These are phyloP conservation scores for Pseudonaja textilis DNA, from an alignment of 2,113 vertebrate genomes.

Conservation along the genomic window DNA sequence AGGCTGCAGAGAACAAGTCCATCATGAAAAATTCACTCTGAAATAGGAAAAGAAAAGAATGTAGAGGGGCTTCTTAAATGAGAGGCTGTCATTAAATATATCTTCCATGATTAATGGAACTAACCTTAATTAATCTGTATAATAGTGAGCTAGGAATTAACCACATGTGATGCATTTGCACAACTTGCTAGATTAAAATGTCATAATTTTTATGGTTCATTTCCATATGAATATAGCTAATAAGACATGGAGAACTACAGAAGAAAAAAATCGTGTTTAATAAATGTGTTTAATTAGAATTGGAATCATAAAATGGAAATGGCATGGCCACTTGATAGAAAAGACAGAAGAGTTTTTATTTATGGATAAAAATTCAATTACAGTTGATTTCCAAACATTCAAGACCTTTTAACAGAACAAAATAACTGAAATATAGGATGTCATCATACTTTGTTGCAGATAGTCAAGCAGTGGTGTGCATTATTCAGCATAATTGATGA, in stretches of 20 bases:
- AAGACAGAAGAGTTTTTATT: not conserved
- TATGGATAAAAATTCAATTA: not conserved
- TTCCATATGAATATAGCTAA: not conserved
- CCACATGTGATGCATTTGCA: not conserved
- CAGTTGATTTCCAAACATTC: not conserved
- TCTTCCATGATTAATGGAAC: not conserved
- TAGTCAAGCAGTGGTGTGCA: not conserved
- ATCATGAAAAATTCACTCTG: not conserved
- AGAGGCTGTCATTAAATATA: not conserved
- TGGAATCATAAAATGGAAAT: not conserved
- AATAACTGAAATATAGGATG: not conserved
- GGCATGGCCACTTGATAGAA: not conserved
- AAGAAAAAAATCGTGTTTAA: not conserved
- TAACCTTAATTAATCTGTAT: not conserved
- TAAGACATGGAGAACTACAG: not conserved
- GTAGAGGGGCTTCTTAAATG: not conserved
- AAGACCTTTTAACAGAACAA: not conserved
- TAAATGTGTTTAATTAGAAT: not conserved
- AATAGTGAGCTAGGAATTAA: not conserved
- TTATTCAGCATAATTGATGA: not conserved
- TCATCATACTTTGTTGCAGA: not conserved
- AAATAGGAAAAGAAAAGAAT: not conserved
- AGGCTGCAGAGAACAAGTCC: not conserved
- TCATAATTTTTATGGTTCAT: not conserved
- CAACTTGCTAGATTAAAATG: not conserved